A percentile compares a stretch with the other conserved stretches of the same genome.
Evolutionary conservation across 2,113 vertebrate genomes (phyloP).

Genomic region (Chlamydotis undulata): DNA sequence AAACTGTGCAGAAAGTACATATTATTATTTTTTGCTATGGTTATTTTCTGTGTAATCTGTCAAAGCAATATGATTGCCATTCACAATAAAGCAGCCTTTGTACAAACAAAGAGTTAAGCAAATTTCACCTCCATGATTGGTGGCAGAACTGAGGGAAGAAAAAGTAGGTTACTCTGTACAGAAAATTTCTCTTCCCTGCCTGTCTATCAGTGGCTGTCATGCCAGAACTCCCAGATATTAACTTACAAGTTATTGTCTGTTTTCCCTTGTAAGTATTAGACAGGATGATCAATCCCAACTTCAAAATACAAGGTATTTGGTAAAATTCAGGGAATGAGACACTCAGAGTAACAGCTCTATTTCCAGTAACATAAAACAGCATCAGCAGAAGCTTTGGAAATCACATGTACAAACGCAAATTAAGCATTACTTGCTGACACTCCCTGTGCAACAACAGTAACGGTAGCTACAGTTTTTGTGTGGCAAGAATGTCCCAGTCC

Average conservation of each 20-base stretch:
- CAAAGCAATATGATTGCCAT: not conserved
- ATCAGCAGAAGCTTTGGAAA: not conserved
- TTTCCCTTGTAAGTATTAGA: not conserved
- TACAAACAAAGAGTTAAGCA: slow-evolving; percentile 54
- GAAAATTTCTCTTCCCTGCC: not conserved
- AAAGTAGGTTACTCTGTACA: slow-evolving; percentile 40
- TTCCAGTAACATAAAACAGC: not conserved
- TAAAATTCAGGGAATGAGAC: not conserved
- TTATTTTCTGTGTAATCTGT: not conserved
- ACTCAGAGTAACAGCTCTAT: not conserved
- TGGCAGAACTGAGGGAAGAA: not conserved
- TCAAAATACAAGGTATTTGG: not conserved
- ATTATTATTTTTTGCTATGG: not conserved
- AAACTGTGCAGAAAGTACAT: not conserved
- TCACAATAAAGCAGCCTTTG: not conserved
- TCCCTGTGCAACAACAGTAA: not conserved
- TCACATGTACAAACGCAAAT: slow-evolving; percentile 11
- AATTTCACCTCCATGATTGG: not conserved
- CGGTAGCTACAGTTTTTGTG: not conserved
- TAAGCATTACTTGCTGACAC: not conserved
- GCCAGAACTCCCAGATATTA: not conserved
- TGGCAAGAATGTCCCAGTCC: not conserved
- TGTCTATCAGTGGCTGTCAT: not conserved
- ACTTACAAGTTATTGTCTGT: not conserved
- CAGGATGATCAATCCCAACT: not conserved